These are phyloP conservation scores for Alcis repandata DNA, from an alignment of 2,888 invertebrate species.

Conservation along the genomic window DNA sequence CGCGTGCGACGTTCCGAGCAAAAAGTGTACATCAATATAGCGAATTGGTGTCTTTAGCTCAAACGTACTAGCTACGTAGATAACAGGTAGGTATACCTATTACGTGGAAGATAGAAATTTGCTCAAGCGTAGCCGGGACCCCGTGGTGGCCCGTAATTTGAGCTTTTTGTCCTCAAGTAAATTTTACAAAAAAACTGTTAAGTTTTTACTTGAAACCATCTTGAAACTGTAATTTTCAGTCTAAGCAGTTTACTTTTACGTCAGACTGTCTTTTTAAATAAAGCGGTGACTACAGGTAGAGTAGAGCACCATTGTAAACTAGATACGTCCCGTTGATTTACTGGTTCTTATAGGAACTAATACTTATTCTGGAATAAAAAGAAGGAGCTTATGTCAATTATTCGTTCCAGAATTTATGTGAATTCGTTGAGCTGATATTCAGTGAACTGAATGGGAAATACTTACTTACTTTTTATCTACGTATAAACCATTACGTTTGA, in stretches of 20 bases:
- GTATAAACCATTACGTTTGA: too few species aligned
- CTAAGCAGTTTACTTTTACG: not conserved
- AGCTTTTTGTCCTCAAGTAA: constrained; percentile 11
- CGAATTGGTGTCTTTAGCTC: constrained; percentile 36
- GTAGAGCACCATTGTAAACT: too few species aligned
- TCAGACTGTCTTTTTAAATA: not conserved
- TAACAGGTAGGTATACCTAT: constrained; percentile 24
- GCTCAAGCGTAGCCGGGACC: constrained; percentile 30
- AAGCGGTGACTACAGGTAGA: not conserved
- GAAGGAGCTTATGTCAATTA: too few species aligned
- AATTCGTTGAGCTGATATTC: too few species aligned
- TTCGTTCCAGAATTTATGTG: too few species aligned
- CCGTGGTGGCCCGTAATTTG: constrained; percentile 35
- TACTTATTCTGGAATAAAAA: too few species aligned
- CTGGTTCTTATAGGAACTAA: too few species aligned
- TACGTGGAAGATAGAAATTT: constrained; percentile 20
- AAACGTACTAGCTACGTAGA: constrained; percentile 21
- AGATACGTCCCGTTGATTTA: too few species aligned
- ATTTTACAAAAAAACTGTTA: constrained; percentile 4
- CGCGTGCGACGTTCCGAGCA: constrained; percentile 35
- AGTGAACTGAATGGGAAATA: too few species aligned
- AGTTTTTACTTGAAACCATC: constrained; percentile 9
- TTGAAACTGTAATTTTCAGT: not conserved
- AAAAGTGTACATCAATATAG: constrained; percentile 37
- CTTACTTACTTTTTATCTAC: too few species aligned